Conservation (phyloP, 2,797 vertebrate species). For the Miichthys miiuy region DNA sequence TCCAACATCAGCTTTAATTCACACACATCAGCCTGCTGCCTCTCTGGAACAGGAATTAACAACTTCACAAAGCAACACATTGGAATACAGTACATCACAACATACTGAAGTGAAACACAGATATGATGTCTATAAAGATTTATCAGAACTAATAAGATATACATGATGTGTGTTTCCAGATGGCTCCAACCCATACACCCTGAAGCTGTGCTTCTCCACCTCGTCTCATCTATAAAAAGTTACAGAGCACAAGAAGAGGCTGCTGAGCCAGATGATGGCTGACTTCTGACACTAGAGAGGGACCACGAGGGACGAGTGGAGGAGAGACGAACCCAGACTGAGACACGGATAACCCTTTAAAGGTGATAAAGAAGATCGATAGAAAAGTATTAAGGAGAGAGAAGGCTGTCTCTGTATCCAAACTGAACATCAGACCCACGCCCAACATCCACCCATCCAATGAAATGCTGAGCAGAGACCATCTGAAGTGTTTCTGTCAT, state of each 20-base stretch:
- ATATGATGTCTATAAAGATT: too few species aligned
- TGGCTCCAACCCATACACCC: constrained; percentile 93
- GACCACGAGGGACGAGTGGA: constrained; percentile 4
- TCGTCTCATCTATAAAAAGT: constrained; percentile 78
- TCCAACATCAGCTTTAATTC: too few species aligned
- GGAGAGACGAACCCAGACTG: background rate
- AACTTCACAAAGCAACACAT: too few species aligned
- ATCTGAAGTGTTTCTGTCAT: constrained; percentile 12
- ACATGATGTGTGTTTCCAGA: constrained; percentile 72
- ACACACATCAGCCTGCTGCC: too few species aligned
- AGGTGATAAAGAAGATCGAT: background rate
- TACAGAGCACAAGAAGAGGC: constrained; percentile 22
- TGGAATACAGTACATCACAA: too few species aligned
- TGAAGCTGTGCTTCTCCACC: constrained; percentile 97
- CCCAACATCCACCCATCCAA: constrained; percentile 11
- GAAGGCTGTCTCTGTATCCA: constrained; percentile 2
- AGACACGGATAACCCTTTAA: background rate
- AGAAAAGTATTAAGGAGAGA: background rate
- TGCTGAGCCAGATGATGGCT: constrained; percentile 11
- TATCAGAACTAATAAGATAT: too few species aligned
- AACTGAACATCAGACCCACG: background rate
- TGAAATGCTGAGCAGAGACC: constrained; percentile 16
- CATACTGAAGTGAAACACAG: too few species aligned
- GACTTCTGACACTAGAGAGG: constrained; percentile 28
- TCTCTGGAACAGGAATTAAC: too few species aligned